Base-by-base conservation (phyloP, 1,140 invertebrate genomes). In the Zaprionus taronus region DNA sequence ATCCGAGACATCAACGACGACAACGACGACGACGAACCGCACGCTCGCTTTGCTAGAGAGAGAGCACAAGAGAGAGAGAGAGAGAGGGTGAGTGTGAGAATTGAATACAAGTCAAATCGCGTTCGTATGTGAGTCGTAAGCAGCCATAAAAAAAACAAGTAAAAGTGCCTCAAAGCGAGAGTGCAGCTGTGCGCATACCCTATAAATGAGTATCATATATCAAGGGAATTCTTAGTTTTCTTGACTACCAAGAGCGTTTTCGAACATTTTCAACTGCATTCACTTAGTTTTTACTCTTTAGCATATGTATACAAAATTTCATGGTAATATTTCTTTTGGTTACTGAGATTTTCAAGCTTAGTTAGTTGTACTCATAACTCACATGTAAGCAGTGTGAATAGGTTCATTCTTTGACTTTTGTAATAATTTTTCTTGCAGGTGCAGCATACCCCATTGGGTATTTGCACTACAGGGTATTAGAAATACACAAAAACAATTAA, bases 401-500 rank as follows among this genome's bases (percentile, higher is more conserved):
- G 3, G 3, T 34, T 34, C 9, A 34, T 34, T 6, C 26, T 28
- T 6, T 28, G 26, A 7, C 26, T 28, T 34, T 9, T 34, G 2
- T 11, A 0, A 3, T 15, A 41, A n/a, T 5, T n/a, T 1, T 41
- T 15, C 4, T 41, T n/a, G 0, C 5, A 2, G 5, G 2, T 1
- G 2, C 2, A 1, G 60, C n/a, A 64, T 67, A 47, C 22, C 53
- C 31, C 47, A 15, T 11, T 11, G 5, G 3, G 51, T 7, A 4
- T 11, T 22, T 7, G 11, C 26, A n/a, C 31, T 71, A n/a, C 49
- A 41, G 49, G 51, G 44, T 60, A 68, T 41, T 24, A 9, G 31
- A 26, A 12, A 14, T 12, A 57, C 20, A 72, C 68, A 80, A 87
- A 82, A 77, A 76, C 84, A 87, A 87, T 87, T 87, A 76, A 87